Evolutionary conservation across 1,140 invertebrate genomes (phyloP).

Genomic region (Papilio glaucus): DNA sequence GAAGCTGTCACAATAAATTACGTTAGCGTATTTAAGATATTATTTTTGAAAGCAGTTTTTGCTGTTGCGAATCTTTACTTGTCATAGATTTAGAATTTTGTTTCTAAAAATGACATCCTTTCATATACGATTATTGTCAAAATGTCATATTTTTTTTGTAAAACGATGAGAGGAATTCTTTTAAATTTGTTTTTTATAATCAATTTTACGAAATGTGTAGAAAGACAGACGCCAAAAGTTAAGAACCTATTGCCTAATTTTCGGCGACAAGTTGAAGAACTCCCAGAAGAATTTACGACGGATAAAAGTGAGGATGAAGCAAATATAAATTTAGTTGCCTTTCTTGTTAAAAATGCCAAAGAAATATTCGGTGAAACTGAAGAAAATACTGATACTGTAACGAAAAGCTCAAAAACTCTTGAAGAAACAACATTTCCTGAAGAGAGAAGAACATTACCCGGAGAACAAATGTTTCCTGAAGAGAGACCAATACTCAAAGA

Average conservation of each 20-base stretch:
- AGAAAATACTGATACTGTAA: constrained; percentile 23
- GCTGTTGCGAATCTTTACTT: constrained; percentile 11
- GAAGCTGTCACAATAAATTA: not conserved
- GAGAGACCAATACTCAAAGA: not conserved
- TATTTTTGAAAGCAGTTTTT: constrained; percentile 26
- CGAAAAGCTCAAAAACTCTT: not conserved
- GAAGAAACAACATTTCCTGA: constrained; percentile 16
- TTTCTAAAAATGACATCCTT: constrained; percentile 19
- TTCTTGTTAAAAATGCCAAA: constrained; percentile 62
- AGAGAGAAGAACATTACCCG: not conserved
- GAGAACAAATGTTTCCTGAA: not conserved
- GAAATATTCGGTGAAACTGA: constrained; percentile 55
- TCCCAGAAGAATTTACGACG: constrained; percentile 40
- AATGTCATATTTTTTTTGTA: constrained; percentile 26
- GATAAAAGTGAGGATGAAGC: constrained; percentile 43
- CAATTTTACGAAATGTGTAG: constrained; percentile 23
- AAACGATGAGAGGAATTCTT: constrained; percentile 38
- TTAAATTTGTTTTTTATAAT: constrained; percentile 35
- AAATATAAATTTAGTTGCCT: constrained; percentile 55
- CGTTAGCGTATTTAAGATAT: not conserved
- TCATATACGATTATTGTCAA: constrained; percentile 20
- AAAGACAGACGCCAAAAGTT: constrained; percentile 36
- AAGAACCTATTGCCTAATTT: constrained; percentile 50
- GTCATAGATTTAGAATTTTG: constrained; percentile 4
- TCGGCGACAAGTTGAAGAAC: constrained; percentile 56